Base-by-base conservation (phyloP, 2,797 vertebrate genomes). In the Anniella stebbinsi region DNA sequence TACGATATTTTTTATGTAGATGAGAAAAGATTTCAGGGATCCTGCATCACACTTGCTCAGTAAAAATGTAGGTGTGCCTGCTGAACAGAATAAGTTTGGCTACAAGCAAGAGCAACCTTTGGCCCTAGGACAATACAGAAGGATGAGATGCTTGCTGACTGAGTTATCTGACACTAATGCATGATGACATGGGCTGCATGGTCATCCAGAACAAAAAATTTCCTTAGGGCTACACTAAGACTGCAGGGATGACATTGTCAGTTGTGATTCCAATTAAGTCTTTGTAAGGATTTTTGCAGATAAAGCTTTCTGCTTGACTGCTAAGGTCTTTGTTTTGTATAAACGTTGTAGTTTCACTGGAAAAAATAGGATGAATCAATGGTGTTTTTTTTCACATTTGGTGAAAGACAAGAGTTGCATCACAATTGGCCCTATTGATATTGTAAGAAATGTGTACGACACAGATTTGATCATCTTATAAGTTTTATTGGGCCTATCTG, bases 131-230 rank as follows among this genome's bases (percentile, higher is more conserved):
- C 84, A 91, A 92, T 92, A 66, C 92, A 70, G 84, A 89, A 87
- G 90, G 91, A 92, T 70, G 80, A 82, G 92, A 88, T 36, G 66
- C 91, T 94, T 63, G 87, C 91, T 57, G 92, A 17, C 83, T 92
- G 38, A 57, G 63, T 38, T 69, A 3, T 69, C 45, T 96, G 96
- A 96, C 69, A 90, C 93, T 96, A 91, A 96, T 95, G 94, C 67
- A 2, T 2, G 36, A 30, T 89, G 96, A 95, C 94, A 70, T 33
- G 91, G 92, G 82, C 94, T 96, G 94, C 92, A 75, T 91, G 93
- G 96, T 94, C 94, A 95, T 96, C 94, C 89, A 30, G 92, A 93
- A 70, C 54, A 86, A 75, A 91, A 84, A 89, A 89, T 84, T 45
- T 86, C 95, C 96, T 95, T 73, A 54, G 88, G 93, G 95, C 89